phyloP scores from a whole-genome alignment of 1,140 invertebrate species.

The Choristoneura fumiferana region DNA sequence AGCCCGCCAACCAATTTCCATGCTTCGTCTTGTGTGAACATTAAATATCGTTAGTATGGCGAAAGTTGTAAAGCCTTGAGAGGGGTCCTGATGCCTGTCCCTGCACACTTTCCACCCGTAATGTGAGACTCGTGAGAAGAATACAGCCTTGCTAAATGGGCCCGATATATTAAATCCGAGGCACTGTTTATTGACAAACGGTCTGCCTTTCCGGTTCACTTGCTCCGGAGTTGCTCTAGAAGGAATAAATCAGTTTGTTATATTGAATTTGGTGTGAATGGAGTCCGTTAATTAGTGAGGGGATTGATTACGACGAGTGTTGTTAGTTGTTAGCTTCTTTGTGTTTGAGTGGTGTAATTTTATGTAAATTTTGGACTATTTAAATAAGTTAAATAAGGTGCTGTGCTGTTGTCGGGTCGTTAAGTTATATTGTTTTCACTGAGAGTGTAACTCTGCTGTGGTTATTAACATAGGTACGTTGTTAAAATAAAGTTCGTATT shows the following conservation, averaged over 20 bases:
- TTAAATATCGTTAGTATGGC: constrained; percentile 25
- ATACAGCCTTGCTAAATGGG: constrained; percentile 28
- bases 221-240: neutral
- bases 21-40: constrained; percentile 28
- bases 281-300: constrained; percentile 5
- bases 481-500: no score
- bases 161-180: constrained; percentile 17
- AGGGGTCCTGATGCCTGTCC: constrained; percentile 30
- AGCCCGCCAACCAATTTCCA: constrained; percentile 25
- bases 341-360: no score
- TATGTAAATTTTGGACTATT: no score
- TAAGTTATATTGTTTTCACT: no score
- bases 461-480: no score
- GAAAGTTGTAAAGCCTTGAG: constrained; percentile 32
- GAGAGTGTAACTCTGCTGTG: no score
- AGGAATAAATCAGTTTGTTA: constrained; percentile 18
- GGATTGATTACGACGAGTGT: neutral
- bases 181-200: constrained; percentile 18
- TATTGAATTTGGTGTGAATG: constrained; percentile 11
- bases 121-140: constrained; percentile 43
- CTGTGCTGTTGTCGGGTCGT: no score
- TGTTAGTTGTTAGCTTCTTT: no score
- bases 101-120: constrained; percentile 35
- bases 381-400: no score
- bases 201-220: constrained; percentile 9